These are phyloP conservation scores for Corapipo altera DNA, from an alignment of 2,113 vertebrate species.

Conservation along the genomic window DNA sequence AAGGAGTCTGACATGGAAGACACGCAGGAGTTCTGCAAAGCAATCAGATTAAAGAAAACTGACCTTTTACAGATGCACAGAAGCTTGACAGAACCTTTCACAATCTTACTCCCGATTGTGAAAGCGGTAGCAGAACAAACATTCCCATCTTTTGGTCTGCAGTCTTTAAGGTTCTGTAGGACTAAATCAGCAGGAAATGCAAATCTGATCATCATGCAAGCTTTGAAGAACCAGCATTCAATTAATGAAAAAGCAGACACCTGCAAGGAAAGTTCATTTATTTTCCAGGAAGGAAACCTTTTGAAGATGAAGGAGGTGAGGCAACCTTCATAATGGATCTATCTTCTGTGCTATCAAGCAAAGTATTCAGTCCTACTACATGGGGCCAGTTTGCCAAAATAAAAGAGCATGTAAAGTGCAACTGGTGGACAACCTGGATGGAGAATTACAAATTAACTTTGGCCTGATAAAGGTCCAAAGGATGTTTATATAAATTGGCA, in stretches of 20 bases:
- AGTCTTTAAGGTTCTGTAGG: not conserved
- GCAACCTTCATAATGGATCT: not conserved
- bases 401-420: not conserved
- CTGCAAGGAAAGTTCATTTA: not conserved
- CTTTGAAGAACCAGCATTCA: conserved; percentile 8
- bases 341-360: not conserved
- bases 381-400: not conserved
- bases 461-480: not conserved
- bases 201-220: not conserved
- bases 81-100: not conserved
- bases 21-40: conserved; percentile 49
- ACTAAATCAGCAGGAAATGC: conserved; percentile 23
- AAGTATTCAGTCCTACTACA: not conserved
- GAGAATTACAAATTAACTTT: not conserved
- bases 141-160: not conserved
- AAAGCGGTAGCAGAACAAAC: not conserved
- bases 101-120: not conserved
- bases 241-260: not conserved
- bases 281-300: not conserved
- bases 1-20: not conserved
- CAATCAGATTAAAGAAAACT: not conserved
- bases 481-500: not conserved
- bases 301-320: not conserved
- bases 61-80: not conserved
- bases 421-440: not conserved